These are phyloP conservation scores for Parasteatoda lunata DNA, from an alignment of 2,888 invertebrate genomes.

Conservation along the genomic window DNA sequence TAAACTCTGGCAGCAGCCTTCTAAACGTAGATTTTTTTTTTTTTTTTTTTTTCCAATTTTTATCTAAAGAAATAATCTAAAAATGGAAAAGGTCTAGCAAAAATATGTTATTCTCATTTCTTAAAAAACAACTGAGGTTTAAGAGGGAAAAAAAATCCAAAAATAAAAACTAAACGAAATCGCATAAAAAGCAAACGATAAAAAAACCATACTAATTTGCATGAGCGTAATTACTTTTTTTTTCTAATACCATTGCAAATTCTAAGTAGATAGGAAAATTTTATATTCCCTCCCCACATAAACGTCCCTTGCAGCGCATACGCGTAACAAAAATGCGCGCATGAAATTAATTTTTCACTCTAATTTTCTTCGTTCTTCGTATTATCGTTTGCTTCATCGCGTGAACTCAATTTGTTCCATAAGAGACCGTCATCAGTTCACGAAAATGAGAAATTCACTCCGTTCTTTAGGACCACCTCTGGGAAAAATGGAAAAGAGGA, in stretches of 20 bases:
- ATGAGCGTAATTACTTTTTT: constrained; percentile 58
- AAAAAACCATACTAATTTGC: constrained; percentile 59
- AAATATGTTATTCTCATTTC: constrained; percentile 49
- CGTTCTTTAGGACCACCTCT: constrained; percentile 7
- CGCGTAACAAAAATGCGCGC: constrained; percentile 61
- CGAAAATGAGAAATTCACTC: constrained; percentile 41
- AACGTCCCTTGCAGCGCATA: constrained; percentile 1
- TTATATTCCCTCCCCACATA: constrained; percentile 1
- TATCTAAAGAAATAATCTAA: constrained; percentile 28
- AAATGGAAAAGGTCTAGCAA: constrained; percentile 16
- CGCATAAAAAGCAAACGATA: constrained; percentile 6
- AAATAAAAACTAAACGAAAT: background rate
- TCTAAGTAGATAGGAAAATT: constrained; percentile 6
- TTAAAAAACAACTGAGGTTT: constrained; percentile 46
- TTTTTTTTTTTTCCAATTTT: constrained; percentile 10
- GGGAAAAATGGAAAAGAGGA: constrained; percentile 7
- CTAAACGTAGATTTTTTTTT: background rate
- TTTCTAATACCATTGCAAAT: constrained; percentile 37
- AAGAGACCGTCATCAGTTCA: constrained; percentile 55
- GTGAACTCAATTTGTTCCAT: constrained; percentile 66
- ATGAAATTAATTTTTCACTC: constrained; percentile 67
- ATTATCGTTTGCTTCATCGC: constrained; percentile 60
- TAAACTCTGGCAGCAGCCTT: constrained; percentile 41
- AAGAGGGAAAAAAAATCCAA: constrained; percentile 28
- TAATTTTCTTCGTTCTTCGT: constrained; percentile 58